phyloP scores from a whole-genome alignment of 2,888 invertebrate species.

The Actias luna region DNA sequence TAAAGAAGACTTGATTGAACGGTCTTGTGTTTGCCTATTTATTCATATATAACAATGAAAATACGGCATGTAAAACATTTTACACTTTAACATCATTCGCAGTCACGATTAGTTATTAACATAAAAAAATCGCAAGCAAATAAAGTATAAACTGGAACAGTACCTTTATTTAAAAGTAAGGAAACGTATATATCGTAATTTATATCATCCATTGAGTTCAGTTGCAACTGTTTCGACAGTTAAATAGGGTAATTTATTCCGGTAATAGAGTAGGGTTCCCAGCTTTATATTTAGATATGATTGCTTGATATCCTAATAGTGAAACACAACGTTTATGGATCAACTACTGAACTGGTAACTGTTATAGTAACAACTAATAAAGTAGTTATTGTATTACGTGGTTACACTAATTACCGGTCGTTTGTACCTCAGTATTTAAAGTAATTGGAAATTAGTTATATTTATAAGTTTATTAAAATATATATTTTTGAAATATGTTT shows the following conservation, averaged over 20 bases:
- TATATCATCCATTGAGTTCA: constrained; percentile 33
- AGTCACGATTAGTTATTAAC: background rate
- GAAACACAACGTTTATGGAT: constrained; percentile 1
- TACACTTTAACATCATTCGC: too few relatives aligned
- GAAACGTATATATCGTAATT: constrained; percentile 32
- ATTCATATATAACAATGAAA: too few relatives aligned
- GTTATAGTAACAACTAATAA: background rate
- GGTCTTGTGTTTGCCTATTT: too few relatives aligned
- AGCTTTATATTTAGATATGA: constrained; percentile 9
- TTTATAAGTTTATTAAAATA: too few relatives aligned
- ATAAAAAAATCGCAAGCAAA: background rate
- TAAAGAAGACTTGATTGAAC: too few relatives aligned
- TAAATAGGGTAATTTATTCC: constrained; percentile 22
- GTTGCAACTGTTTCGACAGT: constrained; percentile 28
- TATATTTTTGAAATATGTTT: too few relatives aligned
- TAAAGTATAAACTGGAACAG: background rate
- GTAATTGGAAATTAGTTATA: too few relatives aligned
- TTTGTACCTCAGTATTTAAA: too few relatives aligned
- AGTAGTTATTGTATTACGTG: background rate
- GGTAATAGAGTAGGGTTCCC: constrained; percentile 20
- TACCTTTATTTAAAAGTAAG: constrained; percentile 15
- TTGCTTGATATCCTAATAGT: constrained; percentile 12
- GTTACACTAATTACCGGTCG: background rate
- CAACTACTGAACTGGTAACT: constrained; percentile 24
- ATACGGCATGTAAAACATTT: too few relatives aligned